Percentiles rank a stretch among this genome's conserved stretches.
Evolutionary conservation across 35 echinoderm and acorn worm genomes (phyloP).

Genomic region (Ophiothrix spiculata): DNA sequence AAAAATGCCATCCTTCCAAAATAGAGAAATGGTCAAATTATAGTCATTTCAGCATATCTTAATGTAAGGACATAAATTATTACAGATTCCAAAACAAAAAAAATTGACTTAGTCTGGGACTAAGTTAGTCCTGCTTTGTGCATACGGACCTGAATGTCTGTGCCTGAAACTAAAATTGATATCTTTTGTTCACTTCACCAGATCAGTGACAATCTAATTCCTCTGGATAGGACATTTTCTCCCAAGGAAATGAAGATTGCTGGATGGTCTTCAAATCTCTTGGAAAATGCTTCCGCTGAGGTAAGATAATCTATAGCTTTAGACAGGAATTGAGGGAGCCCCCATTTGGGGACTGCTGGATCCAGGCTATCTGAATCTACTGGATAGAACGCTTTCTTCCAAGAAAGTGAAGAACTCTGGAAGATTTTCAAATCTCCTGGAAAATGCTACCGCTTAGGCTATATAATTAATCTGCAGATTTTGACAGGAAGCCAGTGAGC

Average conservation of each 20-base stretch:
- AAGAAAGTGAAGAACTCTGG: constrained; percentile 87
- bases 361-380: constrained; percentile 43
- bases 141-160: no score
- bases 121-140: no score
- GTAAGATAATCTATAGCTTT: no score
- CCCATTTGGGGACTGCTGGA: no score
- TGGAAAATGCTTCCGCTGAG: constrained; percentile 81
- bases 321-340: background rate
- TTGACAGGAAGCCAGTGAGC: background rate
- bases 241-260: constrained; percentile 85
- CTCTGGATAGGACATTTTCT: constrained; percentile 51
- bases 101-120: no score
- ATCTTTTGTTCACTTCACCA: constrained; percentile 16
- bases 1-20: no score
- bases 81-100: no score
- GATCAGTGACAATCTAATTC: constrained; percentile 68
- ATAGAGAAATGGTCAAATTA: no score
- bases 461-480: no score
- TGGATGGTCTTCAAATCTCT: constrained; percentile 84
- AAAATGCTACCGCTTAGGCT: constrained; percentile 83
- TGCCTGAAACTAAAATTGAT: no score
- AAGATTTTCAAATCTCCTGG: constrained; percentile 76
- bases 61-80: no score
- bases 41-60: no score
- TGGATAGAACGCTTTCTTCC: constrained; percentile 51